These are phyloP conservation scores for Chymomyza caudatula DNA, from an alignment of 2,888 invertebrate genomes.

Conservation along the genomic window DNA sequence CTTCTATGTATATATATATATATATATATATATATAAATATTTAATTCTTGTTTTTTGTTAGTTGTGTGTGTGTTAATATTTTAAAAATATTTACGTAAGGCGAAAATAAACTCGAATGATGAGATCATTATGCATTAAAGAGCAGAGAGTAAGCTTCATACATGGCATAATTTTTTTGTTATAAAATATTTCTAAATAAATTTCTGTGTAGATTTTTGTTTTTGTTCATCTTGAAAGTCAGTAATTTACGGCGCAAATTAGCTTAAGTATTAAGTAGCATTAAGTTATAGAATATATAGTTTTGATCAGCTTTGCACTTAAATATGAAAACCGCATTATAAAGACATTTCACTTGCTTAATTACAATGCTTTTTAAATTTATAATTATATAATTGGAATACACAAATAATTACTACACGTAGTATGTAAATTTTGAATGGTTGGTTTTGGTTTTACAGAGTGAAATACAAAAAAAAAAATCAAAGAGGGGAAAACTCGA, in stretches of 20 bases:
- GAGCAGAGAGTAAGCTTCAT: neutral
- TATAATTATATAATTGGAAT: neutral
- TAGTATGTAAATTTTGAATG: neutral
- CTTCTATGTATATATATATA: constrained; percentile 17
- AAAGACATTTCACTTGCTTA: neutral
- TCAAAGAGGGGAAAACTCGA: constrained; percentile 13
- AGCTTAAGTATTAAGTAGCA: neutral
- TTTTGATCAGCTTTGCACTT: neutral
- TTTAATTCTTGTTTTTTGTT: constrained; percentile 32
- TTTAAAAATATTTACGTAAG: constrained; percentile 56
- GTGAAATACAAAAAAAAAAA: constrained; percentile 26
- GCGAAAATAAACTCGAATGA: constrained; percentile 79
- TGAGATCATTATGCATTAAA: constrained; percentile 76
- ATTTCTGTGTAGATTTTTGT: constrained; percentile 13
- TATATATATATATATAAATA: constrained; percentile 21
- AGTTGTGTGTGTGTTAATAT: constrained; percentile 32
- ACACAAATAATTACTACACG: neutral
- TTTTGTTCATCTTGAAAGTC: constrained; percentile 42
- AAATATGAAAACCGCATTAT: neutral
- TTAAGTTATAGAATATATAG: neutral
- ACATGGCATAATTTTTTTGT: constrained; percentile 14
- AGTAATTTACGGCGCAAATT: constrained; percentile 60
- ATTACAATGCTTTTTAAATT: neutral
- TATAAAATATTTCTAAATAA: constrained; percentile 2
- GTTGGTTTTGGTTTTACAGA: constrained; percentile 14